Conservation (phyloP, 2,888 invertebrate species). For the Nephrotoma appendiculata region DNA sequence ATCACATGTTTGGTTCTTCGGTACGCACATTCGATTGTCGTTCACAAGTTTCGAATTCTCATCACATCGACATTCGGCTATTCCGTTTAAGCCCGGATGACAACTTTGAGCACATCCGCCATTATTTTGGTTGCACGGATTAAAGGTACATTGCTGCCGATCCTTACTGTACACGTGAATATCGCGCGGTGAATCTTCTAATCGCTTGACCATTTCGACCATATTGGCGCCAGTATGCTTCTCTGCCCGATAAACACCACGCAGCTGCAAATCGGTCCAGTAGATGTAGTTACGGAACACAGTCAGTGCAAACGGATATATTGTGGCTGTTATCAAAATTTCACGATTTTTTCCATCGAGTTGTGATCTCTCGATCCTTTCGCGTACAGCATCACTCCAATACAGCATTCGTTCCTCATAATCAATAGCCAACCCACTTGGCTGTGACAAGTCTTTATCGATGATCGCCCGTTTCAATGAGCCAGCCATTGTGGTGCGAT, state of each 20-base stretch:
- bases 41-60: slow-evolving; percentile 78
- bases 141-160: slow-evolving; percentile 64
- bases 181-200: slow-evolving; percentile 87
- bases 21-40: slow-evolving; percentile 86
- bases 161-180: slow-evolving; percentile 72
- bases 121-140: slow-evolving; percentile 79
- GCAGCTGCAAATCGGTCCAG: slow-evolving; percentile 88
- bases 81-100: slow-evolving; percentile 72
- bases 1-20: slow-evolving; percentile 76
- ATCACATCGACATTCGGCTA: slow-evolving; percentile 83
- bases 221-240: slow-evolving; percentile 93
- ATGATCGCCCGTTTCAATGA: slow-evolving; percentile 79
- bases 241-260: slow-evolving; percentile 92
- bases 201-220: slow-evolving; percentile 82
- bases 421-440: slow-evolving; percentile 90
- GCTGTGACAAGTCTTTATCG: slow-evolving; percentile 81
- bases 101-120: slow-evolving; percentile 94
- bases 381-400: slow-evolving; percentile 94
- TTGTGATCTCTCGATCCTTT: slow-evolving; percentile 87
- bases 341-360: slow-evolving; percentile 78
- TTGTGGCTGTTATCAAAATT: slow-evolving; percentile 73
- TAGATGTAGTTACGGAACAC: slow-evolving; percentile 83
- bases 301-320: slow-evolving; percentile 90
- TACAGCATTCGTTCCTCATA: slow-evolving; percentile 85
- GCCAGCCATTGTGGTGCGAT: slow-evolving; percentile 92